Evolutionary conservation across 2,797 vertebrate genomes (phyloP).

Genomic region (Poecilia velifera): DNA sequence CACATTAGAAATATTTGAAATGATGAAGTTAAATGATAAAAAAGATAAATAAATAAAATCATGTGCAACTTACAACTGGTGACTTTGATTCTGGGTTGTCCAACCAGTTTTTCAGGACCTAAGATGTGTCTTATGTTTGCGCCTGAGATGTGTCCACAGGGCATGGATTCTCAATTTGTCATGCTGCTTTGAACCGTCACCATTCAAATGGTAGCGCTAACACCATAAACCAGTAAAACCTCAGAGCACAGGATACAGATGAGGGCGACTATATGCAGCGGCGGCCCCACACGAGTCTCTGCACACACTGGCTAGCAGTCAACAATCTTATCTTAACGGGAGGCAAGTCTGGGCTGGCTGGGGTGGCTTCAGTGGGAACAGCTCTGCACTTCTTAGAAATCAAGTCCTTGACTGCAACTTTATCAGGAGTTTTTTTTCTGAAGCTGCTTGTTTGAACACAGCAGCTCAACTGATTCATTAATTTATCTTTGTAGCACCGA

Average conservation of each 20-base stretch:
- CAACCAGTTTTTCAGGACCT: slow-evolving; percentile 68
- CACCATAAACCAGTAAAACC: slow-evolving; percentile 83
- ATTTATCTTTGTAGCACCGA: slow-evolving; percentile 6
- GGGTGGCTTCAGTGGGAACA: slow-evolving; percentile 46
- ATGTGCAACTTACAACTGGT: slow-evolving; percentile 40
- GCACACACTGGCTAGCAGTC: slow-evolving; percentile 65
- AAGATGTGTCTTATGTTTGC: slow-evolving; percentile 16
- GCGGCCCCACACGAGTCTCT: slow-evolving; percentile 60
- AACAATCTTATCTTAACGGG: slow-evolving; percentile 76
- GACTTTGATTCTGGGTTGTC: slow-evolving; percentile 56
- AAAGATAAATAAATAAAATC: slow-evolving; percentile 24
- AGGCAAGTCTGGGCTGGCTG: slow-evolving; percentile 70
- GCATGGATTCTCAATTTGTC: slow-evolving; percentile 76
- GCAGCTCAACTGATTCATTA: slow-evolving; percentile 26
- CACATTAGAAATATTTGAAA: not conserved
- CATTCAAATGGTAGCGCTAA: slow-evolving; percentile 71
- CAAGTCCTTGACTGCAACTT: slow-evolving; percentile 25
- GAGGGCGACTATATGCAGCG: slow-evolving; percentile 74
- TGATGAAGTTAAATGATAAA: slow-evolving; percentile 16
- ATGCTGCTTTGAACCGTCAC: slow-evolving; percentile 82
- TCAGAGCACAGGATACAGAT: slow-evolving; percentile 79
- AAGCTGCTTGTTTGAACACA: slow-evolving; percentile 23
- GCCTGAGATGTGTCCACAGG: slow-evolving; percentile 65
- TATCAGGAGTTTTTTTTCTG: slow-evolving; percentile 42
- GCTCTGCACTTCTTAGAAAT: slow-evolving; percentile 50